These are phyloP conservation scores for Etheostoma spectabile DNA, from an alignment of 2,113 vertebrate genomes.

Conservation along the genomic window DNA sequence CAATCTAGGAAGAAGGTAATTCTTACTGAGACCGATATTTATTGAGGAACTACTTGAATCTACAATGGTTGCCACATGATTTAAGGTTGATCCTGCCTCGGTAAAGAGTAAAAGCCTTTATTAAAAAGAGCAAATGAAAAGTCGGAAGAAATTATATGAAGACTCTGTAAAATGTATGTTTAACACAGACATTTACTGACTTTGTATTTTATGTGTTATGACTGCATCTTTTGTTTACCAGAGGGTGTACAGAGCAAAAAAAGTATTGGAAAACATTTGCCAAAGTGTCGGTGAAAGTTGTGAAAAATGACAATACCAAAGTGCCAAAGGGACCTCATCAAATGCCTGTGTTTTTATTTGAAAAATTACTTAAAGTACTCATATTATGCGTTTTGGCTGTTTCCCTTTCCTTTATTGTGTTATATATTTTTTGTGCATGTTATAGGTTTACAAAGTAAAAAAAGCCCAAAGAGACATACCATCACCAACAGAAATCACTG, in stretches of 20 bases:
- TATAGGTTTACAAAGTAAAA: no score
- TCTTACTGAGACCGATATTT: conserved; percentile 16
- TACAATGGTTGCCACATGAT: not conserved
- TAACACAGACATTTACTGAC: not conserved
- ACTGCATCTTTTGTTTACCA: not conserved
- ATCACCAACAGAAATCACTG: no score
- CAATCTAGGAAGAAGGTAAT: conserved; percentile 33
- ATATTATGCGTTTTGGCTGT: no score
- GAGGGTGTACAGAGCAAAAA: not conserved
- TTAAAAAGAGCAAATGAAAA: conserved; percentile 6
- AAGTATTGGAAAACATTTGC: not conserved
- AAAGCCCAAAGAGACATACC: no score
- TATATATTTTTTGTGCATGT: no score
- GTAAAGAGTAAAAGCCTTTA: conserved; percentile 1
- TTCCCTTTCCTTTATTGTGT: no score
- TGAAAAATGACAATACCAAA: not conserved
- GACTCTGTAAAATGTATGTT: not conserved
- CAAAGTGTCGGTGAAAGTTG: not conserved
- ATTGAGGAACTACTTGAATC: conserved; percentile 7
- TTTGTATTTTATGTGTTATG: not conserved
- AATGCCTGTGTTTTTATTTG: no score
- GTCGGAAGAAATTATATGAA: not conserved
- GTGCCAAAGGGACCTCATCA: no score
- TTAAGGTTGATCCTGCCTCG: not conserved
- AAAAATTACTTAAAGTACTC: no score